Percentiles rank a stretch among this genome's conserved stretches.
These are phyloP conservation scores for Talpa occidentalis DNA, from an alignment of 2,113 vertebrate species.

Conservation along the genomic window DNA sequence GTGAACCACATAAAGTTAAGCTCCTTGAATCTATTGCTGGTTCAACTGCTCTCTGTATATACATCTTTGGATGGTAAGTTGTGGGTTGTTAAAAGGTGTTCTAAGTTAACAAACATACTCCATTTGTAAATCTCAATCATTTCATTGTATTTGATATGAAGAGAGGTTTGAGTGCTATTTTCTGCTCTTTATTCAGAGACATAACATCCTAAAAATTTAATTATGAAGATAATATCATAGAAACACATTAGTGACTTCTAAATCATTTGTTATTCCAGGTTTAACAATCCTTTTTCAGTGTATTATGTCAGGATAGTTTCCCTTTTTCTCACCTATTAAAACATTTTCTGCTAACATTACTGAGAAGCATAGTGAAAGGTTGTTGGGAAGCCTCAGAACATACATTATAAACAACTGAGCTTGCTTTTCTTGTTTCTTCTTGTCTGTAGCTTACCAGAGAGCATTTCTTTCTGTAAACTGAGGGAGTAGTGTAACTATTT, in stretches of 20 bases:
- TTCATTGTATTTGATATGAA: background rate
- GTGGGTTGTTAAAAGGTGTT: background rate
- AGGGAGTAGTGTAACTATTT: background rate
- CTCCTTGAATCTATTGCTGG: background rate
- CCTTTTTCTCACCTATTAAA: slow-evolving; percentile 23
- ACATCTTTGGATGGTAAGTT: background rate
- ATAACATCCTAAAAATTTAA: background rate
- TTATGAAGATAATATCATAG: background rate
- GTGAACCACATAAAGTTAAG: background rate
- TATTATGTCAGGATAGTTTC: slow-evolving; percentile 7
- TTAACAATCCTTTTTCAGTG: slow-evolving; percentile 2
- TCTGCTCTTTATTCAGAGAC: background rate
- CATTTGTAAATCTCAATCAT: background rate
- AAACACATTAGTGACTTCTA: background rate
- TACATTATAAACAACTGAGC: background rate
- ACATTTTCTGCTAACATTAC: slow-evolving; percentile 15
- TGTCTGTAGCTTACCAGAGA: background rate
- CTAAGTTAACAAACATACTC: background rate
- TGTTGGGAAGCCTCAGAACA: background rate
- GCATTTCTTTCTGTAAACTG: background rate
- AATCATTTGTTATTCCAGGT: slow-evolving; percentile 31
- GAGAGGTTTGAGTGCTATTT: background rate
- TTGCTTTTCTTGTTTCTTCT: slow-evolving; percentile 33
- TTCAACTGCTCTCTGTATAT: fast-evolving
- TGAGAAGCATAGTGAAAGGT: slow-evolving; percentile 41